Base-by-base conservation (phyloP, 1,140 invertebrate species). In the Heliconius hermathena region DNA sequence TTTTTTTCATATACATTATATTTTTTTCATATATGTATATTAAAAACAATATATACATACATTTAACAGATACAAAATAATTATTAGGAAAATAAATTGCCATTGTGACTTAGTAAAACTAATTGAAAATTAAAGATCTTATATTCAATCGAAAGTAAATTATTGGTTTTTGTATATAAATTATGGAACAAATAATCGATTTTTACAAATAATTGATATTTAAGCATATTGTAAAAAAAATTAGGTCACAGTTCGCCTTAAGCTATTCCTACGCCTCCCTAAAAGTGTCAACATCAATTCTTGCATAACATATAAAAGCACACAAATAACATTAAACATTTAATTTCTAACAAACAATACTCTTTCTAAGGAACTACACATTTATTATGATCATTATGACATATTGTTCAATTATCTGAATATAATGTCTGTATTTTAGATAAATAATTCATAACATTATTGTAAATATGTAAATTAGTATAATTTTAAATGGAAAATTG, bases 251-350 rank as follows among this genome's bases (percentile, higher is more conserved):
- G 60, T 66, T 26, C 60, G 60, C 60, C 66, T 78, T 60, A 73
- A 29, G 49, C 70, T 74, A 78, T 38, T 52, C 41, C 73, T 73
- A 81, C 78, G 80, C 52, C 74, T 73, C 71, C 70, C 73, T 83
- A 77, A 81, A 41, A 79, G 60, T 57, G 71, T 80, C 66, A 76
- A 77, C 76, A 84, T 74, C 76, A 78, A 83, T 71, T 77, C 26
- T 73, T 70, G 76, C 78, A 75, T 87, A 82, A 84, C 78, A 85
- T 81, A 82, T 84, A 81, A 78, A 86, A 90, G 88, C 89, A 88
- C 81, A 88, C 84, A 86, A 88, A 82, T 88, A 88, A 90, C 86
- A 90, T 87, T 87, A 81, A 91, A 90, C 88, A 91, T 90, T 91
- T 88, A 90, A 78, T 88, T 82, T 72, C 87, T 91, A 89, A 90